These are phyloP conservation scores for Ochropleura plecta DNA, from an alignment of 2,888 invertebrate genomes.

Conservation along the genomic window DNA sequence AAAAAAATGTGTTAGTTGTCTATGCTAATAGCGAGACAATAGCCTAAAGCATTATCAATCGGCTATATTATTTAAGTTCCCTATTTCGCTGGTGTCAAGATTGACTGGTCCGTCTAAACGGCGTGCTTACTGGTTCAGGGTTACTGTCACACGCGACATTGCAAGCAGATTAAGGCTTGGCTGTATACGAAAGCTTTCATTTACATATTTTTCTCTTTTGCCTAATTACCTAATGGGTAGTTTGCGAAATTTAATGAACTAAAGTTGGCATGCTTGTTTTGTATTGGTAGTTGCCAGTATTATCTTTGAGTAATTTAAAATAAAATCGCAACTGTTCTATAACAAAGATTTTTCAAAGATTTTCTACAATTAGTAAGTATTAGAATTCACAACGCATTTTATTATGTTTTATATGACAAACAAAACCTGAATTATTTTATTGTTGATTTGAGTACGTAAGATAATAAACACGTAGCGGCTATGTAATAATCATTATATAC, in stretches of 20 bases:
- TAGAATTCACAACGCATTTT: not conserved
- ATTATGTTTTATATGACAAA: not conserved
- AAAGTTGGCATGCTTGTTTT: conserved; percentile 28
- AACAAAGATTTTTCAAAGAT: not conserved
- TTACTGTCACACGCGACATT: conserved; percentile 56
- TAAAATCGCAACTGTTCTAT: not conserved
- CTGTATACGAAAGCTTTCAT: conserved; percentile 26
- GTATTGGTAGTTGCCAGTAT: not conserved
- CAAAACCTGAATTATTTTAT: not conserved
- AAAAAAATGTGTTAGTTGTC: too few relatives aligned
- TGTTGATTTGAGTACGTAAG: not conserved
- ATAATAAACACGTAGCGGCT: not conserved
- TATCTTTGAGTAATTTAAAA: not conserved
- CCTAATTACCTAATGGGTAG: conserved; percentile 36
- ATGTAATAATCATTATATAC: not conserved
- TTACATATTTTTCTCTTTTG: conserved; percentile 40
- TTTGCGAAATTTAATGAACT: conserved; percentile 39
- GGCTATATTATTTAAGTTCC: not conserved
- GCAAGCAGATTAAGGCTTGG: conserved; percentile 52
- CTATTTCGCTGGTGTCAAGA: not conserved
- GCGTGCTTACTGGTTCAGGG: conserved; percentile 46
- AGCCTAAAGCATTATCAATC: not conserved
- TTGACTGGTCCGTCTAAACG: conserved; percentile 5
- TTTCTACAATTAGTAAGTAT: not conserved
- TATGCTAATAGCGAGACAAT: not conserved